Base-by-base conservation (phyloP, 2,888 invertebrate genomes). In the Metalampra italica region DNA sequence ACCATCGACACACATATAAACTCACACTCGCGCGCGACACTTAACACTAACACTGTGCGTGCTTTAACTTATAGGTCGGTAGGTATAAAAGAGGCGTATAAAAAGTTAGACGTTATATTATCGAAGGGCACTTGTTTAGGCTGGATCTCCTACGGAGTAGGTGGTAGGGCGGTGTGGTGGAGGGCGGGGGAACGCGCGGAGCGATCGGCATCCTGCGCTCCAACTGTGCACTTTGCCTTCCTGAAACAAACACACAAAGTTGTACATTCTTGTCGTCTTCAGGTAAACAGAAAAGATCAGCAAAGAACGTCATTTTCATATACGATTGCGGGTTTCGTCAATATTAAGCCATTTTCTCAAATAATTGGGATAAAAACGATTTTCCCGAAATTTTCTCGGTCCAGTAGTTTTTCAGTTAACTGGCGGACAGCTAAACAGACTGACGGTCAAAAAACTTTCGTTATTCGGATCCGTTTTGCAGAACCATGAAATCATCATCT, bases 161-260 rank as follows among this genome's bases (percentile, higher is more conserved):
- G 72, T 76, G 81, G 78, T 78, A 83, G 68, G 83, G 79, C 76
- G 83, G 82, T 75, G 86, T 75, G 54, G 74, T 71, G 54, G 70
- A 76, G 83, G 78, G 89, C 78, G 90, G 90, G 80, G 85, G 89
- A 78, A 79, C 90, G 80, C 86, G 87, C 86, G 86, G 87, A 79
- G 85, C 90, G 90, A 80, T 79, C 85, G 84, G 88, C 88, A 89
- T 89, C 81, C 83, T 89, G 88, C 78, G 80, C 68, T 71, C 73
- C 78, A 69, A 66, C 71, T 62, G 54, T 65, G 72, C 76, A 71
- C 84, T 71, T 68, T 71, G 71, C 71, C 68, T 73, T 71, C 84
- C 88, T 88, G 84, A 11, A 87, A 88, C 78, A 82, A 84, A 48
- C 7, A 53, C 36, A 59, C 45, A 47, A 29, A 15, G 14, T 11